Evolutionary conservation across 2,888 invertebrate species (phyloP).

Genomic region (Xestoiulus laeticollis): DNA sequence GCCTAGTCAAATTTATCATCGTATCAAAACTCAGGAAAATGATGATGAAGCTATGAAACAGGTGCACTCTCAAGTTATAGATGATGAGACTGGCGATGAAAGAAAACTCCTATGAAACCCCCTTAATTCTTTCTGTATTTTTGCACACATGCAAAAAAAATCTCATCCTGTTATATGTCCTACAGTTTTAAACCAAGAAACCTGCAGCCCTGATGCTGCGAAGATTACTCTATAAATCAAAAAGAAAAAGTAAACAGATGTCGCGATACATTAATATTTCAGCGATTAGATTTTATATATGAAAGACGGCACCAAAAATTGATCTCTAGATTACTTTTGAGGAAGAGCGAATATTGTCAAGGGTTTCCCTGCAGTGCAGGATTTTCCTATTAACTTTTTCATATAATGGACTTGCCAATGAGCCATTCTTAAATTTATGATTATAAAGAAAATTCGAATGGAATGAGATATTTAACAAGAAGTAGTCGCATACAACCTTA

Average conservation of each 20-base stretch:
- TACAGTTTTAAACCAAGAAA: not conserved
- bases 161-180: not conserved
- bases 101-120: constrained; percentile 1
- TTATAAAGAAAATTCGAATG: not conserved
- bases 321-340: constrained; percentile 26
- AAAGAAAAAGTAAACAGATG: constrained; percentile 23
- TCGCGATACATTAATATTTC: constrained; percentile 26
- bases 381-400: not conserved
- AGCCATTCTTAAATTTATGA: not conserved
- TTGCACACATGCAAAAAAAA: not conserved
- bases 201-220: constrained; percentile 12
- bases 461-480: too few species aligned
- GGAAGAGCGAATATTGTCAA: constrained; percentile 15
- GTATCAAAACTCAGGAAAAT: constrained; percentile 26
- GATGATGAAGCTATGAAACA: constrained; percentile 26
- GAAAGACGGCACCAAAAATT: constrained; percentile 11
- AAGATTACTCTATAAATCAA: constrained; percentile 26
- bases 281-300: constrained; percentile 18
- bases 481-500: too few species aligned
- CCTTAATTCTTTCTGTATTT: not conserved
- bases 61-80: constrained; percentile 18
- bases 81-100: constrained; percentile 26
- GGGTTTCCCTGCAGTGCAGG: not conserved
- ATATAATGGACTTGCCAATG: not conserved
- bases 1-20: constrained; percentile 26